These are phyloP conservation scores for Platanista minor DNA, from an alignment of 2,113 vertebrate species.

Conservation along the genomic window DNA sequence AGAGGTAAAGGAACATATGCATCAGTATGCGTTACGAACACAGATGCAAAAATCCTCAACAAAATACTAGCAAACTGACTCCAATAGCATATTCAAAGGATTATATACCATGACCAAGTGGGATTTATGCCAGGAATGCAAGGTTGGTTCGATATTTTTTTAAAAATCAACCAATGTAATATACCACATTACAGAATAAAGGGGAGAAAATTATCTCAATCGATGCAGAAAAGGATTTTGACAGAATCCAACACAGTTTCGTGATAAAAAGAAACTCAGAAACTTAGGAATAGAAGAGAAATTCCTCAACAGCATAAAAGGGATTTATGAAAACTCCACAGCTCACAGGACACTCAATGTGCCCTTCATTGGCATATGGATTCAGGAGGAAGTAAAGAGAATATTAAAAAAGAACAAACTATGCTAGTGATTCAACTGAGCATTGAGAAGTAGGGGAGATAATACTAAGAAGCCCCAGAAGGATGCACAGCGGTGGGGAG, in stretches of 20 bases:
- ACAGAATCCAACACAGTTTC: neutral
- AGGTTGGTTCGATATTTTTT: neutral
- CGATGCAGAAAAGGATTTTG: neutral
- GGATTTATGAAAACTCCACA: neutral
- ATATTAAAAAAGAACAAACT: neutral
- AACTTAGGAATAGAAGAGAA: neutral
- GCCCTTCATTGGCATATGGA: neutral
- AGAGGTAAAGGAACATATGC: neutral
- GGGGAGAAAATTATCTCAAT: neutral
- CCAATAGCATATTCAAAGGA: neutral
- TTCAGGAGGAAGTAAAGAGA: neutral
- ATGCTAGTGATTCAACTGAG: neutral
- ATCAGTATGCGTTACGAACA: neutral
- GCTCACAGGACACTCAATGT: accelerated
- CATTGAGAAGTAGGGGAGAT: neutral
- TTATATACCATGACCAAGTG: no score
- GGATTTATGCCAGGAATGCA: no score
- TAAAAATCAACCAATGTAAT: neutral
- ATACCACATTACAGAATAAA: neutral
- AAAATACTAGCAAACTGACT: neutral
- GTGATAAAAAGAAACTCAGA: neutral
- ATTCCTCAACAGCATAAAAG: neutral
- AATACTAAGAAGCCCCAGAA: neutral
- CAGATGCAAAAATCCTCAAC: neutral
- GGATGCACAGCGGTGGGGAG: accelerated